These are phyloP conservation scores for Scortum barcoo DNA, from an alignment of 2,113 vertebrate genomes.

Conservation along the genomic window DNA sequence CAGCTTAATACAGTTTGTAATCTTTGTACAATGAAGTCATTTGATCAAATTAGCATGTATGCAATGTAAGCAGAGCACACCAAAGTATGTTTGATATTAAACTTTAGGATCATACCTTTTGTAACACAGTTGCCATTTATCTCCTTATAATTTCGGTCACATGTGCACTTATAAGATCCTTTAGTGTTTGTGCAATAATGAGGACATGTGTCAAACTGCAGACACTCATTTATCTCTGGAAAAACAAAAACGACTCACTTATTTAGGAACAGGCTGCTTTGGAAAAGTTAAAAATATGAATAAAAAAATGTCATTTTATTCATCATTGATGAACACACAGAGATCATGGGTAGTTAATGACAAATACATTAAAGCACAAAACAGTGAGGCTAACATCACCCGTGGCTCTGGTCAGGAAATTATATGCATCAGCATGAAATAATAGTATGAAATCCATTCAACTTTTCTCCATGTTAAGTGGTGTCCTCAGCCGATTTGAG, in stretches of 20 bases:
- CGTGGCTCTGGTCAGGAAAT: background rate
- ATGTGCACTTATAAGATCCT: constrained; percentile 95
- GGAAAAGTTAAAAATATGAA: background rate
- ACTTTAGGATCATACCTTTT: constrained; percentile 88
- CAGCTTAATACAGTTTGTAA: background rate
- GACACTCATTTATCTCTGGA: constrained; percentile 95
- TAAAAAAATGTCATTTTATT: too few relatives aligned
- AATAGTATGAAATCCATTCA: background rate
- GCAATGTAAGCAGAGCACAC: background rate
- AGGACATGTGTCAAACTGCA: constrained; percentile 93
- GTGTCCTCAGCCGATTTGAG: background rate
- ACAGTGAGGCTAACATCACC: background rate
- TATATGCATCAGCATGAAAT: background rate
- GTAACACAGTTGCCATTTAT: constrained; percentile 90
- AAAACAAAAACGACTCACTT: constrained; percentile 44
- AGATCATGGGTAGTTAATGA: background rate
- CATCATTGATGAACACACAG: background rate
- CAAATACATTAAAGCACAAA: background rate
- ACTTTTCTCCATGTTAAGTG: background rate
- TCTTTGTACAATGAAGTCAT: background rate
- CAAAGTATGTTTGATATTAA: background rate
- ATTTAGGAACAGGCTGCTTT: background rate
- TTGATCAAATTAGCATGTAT: background rate
- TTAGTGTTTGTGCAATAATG: constrained; percentile 94
- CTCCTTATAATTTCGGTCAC: constrained; percentile 94